A percentile compares a stretch with the other conserved stretches of the same genome.
Conservation (phyloP, 2,888 invertebrate species). For the Cacoxenus indagator region DNA sequence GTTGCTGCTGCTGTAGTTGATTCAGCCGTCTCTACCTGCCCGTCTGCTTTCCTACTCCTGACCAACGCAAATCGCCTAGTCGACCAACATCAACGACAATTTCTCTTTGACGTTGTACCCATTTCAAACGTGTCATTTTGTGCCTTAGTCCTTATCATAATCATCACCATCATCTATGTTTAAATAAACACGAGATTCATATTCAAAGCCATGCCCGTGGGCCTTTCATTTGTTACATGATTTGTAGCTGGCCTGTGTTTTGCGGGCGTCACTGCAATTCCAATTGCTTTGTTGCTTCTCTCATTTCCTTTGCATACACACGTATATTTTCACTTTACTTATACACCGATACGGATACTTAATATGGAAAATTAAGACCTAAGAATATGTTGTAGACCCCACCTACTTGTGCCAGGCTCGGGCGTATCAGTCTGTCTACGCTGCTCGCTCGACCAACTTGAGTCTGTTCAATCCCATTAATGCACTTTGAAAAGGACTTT, state of each 20-base stretch:
- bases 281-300: no score
- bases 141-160: background rate
- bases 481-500: constrained; percentile 20
- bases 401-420: no score
- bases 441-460: background rate
- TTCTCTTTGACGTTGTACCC: background rate
- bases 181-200: background rate
- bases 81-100: no score
- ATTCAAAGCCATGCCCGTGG: constrained; percentile 4
- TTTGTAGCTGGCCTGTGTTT: background rate
- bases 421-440: no score
- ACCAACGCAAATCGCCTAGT: no score
- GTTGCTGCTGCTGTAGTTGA: background rate
- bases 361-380: no score
- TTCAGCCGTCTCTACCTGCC: background rate
- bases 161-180: background rate
- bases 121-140: constrained; percentile 7
- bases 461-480: constrained; percentile 27
- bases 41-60: no score
- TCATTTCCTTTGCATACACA: no score
- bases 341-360: no score
- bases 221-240: constrained; percentile 7
- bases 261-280: constrained; percentile 17
- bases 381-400: no score
- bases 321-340: no score